Base-by-base conservation (phyloP, 2,888 invertebrate species). In the Megaustenia siamemsis region DNA sequence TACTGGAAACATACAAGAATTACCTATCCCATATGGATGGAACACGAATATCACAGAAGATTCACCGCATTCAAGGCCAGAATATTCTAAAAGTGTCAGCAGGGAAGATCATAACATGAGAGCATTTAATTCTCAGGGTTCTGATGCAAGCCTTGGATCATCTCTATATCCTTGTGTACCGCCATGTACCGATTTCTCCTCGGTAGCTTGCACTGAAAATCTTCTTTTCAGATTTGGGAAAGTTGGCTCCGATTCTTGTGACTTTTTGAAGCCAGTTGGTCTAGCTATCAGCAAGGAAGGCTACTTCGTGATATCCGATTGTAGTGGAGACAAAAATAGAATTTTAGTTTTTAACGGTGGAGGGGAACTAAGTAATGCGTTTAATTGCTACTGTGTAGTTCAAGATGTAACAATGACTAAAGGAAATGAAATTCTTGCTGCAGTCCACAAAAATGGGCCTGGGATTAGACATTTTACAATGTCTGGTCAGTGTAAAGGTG, bases 221-320 rank as follows among this genome's bases (percentile, higher is more conserved):
- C 53, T 91, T 45, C 21, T 90, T 40, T 82, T 89, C 0, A 86
- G 86, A 76, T 91, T 91, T 86, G 92, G 93, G 24, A 89, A 91
- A 75, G 90, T 88, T 85, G 92, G 92, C 10, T 82, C 89, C 21
- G 87, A 86, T 24, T 84, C 90, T 0, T 86, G 88, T 24, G 90
- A 91, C 77, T 91, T 92, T 75, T 86, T 89, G 49, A 91, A 91
- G 82, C 92, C 92, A 0, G 88, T 89, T 49, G 91, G 92, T 12
- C 82, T 93, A 10, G 90, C 92, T 8, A 87, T 90, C 18, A 89
- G 90, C 12, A 84, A 86, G 49, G 87, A 88, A 38, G 91, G 90
- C 21, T 90, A 92, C 38, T 90, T 90, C 81, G 85, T 92, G 0
- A 84, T 93, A 1, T 89, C 92, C 1, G 93, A 93, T 75, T 84